Percentiles rank a stretch among this genome's conserved stretches.
Evolutionary conservation across 2,113 vertebrate species (phyloP).

Genomic region (Callopanchax toddi): DNA sequence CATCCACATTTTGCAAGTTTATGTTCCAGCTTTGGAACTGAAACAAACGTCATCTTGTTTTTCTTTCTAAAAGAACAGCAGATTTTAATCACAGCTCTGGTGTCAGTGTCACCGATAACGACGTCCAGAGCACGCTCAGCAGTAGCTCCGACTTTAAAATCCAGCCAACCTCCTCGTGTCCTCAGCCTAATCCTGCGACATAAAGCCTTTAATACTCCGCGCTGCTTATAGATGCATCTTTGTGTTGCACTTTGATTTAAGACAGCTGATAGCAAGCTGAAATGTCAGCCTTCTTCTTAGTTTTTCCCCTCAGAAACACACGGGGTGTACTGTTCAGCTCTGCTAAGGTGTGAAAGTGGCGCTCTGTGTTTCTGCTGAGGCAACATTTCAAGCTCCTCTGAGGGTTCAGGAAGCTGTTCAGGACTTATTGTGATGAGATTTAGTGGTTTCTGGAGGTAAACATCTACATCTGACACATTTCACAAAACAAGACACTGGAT

Average conservation of each 20-base stretch:
- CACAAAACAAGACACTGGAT: not conserved
- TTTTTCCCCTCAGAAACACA: not conserved
- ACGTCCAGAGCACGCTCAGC: slow-evolving; percentile 7
- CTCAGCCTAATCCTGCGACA: slow-evolving; percentile 41
- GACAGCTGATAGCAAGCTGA: slow-evolving; percentile 8
- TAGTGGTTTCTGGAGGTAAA: not conserved
- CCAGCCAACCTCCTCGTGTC: slow-evolving; percentile 20
- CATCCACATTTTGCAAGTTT: too few species aligned
- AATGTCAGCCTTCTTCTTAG: slow-evolving; percentile 33
- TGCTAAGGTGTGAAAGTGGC: not conserved
- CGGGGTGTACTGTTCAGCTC: not conserved
- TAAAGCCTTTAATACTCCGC: slow-evolving; percentile 23
- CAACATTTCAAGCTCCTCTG: not conserved
- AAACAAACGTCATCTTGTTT: slow-evolving; percentile 8
- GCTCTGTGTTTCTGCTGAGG: not conserved
- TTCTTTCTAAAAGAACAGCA: not conserved
- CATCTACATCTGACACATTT: not conserved
- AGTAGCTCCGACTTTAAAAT: slow-evolving; percentile 19
- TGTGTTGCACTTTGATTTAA: slow-evolving; percentile 13
- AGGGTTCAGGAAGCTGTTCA: slow-evolving; percentile 1
- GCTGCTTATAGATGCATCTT: slow-evolving; percentile 12
- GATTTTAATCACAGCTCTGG: not conserved
- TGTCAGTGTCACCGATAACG: slow-evolving; percentile 9
- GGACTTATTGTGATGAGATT: slow-evolving; percentile 1
- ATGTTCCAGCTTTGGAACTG: not conserved